Conservation (phyloP, 2,888 invertebrate genomes). For the Lobophora halterata region DNA sequence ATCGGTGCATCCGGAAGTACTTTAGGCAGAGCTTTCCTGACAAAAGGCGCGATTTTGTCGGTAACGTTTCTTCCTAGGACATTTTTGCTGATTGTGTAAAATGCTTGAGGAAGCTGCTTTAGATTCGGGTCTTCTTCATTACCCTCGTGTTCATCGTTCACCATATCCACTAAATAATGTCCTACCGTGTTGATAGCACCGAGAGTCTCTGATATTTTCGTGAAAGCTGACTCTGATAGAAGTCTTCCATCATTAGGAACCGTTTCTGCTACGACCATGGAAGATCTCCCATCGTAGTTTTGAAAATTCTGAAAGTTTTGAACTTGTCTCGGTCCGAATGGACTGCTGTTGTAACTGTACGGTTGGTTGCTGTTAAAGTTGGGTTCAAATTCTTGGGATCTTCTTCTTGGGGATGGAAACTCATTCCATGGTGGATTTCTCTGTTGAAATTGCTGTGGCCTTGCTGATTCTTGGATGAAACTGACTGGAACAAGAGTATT, state of each 20-base stretch:
- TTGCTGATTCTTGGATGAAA: constrained; percentile 51
- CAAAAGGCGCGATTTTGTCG: constrained; percentile 89
- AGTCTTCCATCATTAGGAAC: constrained; percentile 71
- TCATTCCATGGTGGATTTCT: constrained; percentile 67
- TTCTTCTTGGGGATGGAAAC: constrained; percentile 65
- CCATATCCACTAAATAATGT: constrained; percentile 91
- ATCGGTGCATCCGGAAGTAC: constrained; percentile 70
- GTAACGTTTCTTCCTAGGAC: constrained; percentile 88
- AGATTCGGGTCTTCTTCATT: constrained; percentile 66
- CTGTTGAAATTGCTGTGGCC: constrained; percentile 50
- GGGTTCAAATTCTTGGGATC: constrained; percentile 51
- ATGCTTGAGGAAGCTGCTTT: constrained; percentile 83
- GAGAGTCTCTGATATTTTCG: constrained; percentile 82
- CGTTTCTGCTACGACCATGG: constrained; percentile 23
- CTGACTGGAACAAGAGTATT: constrained; percentile 49
- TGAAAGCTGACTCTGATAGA: constrained; percentile 82
- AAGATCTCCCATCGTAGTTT: constrained; percentile 14
- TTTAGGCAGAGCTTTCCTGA: constrained; percentile 66
- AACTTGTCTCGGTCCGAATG: constrained; percentile 30
- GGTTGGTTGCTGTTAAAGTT: constrained; percentile 27
- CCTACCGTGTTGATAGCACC: constrained; percentile 94
- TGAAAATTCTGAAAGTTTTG: constrained; percentile 17
- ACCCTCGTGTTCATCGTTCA: constrained; percentile 67
- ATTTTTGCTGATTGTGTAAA: constrained; percentile 90
- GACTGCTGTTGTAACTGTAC: constrained; percentile 40